Percentiles rank a stretch among this genome's conserved stretches.
Evolutionary conservation across 2,113 vertebrate species (phyloP).

Genomic region (Tachycineta bicolor): DNA sequence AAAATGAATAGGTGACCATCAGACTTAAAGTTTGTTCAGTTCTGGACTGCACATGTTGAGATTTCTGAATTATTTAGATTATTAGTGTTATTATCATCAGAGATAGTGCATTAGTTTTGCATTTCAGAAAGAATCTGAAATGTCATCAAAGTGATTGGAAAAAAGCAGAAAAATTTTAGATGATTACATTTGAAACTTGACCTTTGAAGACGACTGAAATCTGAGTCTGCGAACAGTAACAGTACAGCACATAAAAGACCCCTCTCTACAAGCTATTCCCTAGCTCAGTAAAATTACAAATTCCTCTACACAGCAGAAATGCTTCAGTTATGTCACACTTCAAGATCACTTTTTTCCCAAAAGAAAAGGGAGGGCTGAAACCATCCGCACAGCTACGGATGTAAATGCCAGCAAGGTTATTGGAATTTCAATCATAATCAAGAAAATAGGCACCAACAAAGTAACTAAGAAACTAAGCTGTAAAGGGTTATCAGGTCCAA

Average conservation of each 20-base stretch:
- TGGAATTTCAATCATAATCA: background rate
- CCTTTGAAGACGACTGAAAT: constrained; percentile 14
- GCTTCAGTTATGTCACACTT: constrained; percentile 21
- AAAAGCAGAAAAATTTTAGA: background rate
- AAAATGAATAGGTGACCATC: background rate
- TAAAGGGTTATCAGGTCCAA: background rate
- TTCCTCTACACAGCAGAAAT: constrained; percentile 9
- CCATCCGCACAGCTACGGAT: background rate
- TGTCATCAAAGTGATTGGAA: background rate
- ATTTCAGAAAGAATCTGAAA: background rate
- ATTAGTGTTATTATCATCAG: background rate
- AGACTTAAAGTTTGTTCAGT: constrained; percentile 6
- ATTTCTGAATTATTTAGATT: background rate
- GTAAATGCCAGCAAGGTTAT: background rate
- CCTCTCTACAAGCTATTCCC: background rate
- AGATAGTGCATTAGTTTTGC: background rate
- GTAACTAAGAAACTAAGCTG: background rate
- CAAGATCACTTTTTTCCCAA: background rate
- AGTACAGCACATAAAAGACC: background rate
- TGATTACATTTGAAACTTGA: constrained; percentile 5
- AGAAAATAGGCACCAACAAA: background rate
- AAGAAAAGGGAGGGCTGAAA: background rate
- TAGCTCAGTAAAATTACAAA: constrained; percentile 38
- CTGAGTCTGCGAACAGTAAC: background rate
- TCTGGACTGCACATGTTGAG: background rate